phyloP scores from a whole-genome alignment of 1,140 invertebrate genomes.

The Hyles euphorbiae region DNA sequence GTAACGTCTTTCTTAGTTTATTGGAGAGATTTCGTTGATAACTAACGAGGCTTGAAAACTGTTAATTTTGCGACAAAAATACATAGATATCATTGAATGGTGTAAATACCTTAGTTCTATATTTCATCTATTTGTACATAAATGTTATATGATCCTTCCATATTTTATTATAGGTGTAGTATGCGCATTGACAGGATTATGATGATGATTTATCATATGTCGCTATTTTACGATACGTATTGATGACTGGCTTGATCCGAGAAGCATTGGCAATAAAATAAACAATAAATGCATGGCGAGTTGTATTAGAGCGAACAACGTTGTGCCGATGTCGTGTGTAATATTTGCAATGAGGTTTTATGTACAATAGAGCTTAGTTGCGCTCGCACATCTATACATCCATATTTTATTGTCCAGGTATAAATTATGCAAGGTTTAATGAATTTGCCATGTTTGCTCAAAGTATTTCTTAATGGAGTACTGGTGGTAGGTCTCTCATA shows the following conservation, averaged over 20 bases:
- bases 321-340: constrained; percentile 14
- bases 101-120: too few relatives aligned
- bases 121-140: neutral
- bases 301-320: constrained; percentile 19
- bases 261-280: constrained; percentile 25
- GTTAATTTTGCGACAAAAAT: too few relatives aligned
- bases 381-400: constrained; percentile 1
- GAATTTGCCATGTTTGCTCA: too few relatives aligned
- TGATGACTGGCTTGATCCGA: constrained; percentile 24
- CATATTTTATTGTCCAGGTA: constrained; percentile 12
- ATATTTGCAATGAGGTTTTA: constrained; percentile 18
- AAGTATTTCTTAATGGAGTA: too few relatives aligned
- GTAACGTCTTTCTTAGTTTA: constrained; percentile 1
- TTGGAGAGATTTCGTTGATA: neutral
- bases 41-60: too few relatives aligned
- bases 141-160: neutral
- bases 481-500: too few relatives aligned
- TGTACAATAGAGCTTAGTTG: constrained; percentile 11
- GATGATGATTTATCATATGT: constrained; percentile 24
- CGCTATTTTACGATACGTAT: constrained; percentile 25
- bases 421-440: too few relatives aligned
- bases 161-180: neutral
- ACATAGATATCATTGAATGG: too few relatives aligned
- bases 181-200: constrained; percentile 5
- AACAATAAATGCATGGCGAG: constrained; percentile 24